phyloP scores from a whole-genome alignment of 2,113 vertebrate genomes.

The Manacus vitellinus region DNA sequence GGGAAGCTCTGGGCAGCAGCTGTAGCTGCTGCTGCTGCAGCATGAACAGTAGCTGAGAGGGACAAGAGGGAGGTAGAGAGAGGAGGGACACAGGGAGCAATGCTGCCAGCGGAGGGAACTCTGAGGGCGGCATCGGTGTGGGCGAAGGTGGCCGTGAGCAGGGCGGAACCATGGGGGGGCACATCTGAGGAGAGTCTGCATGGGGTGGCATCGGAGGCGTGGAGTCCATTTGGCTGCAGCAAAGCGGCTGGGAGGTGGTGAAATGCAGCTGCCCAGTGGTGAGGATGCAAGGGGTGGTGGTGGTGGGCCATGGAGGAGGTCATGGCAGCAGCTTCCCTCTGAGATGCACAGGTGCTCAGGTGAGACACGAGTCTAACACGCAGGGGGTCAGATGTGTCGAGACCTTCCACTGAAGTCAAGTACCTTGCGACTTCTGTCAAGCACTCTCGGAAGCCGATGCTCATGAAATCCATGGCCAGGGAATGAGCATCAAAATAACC shows the following conservation, averaged over 20 bases:
- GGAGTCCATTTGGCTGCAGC: conserved; percentile 81
- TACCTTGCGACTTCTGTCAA: conserved; percentile 89
- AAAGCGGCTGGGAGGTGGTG: conserved; percentile 81
- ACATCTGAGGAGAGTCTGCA: conserved; percentile 79
- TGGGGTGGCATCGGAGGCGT: conserved; percentile 59
- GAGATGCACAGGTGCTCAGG: conserved; percentile 88
- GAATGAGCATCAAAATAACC: conserved; percentile 89
- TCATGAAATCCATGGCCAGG: conserved; percentile 96
- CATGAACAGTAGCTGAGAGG: conserved; percentile 86
- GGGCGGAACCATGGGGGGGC: conserved; percentile 75
- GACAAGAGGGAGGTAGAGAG: conserved; percentile 87
- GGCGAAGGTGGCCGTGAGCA: conserved; percentile 82
- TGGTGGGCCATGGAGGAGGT: conserved; percentile 77
- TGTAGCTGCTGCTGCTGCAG: conserved; percentile 77
- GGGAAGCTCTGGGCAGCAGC: conserved; percentile 85
- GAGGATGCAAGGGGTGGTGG: conserved; percentile 78
- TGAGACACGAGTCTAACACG: conserved; percentile 89
- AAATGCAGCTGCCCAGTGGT: conserved; percentile 85
- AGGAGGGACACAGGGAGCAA: conserved; percentile 79
- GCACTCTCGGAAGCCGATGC: conserved; percentile 94
- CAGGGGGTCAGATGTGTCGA: conserved; percentile 86
- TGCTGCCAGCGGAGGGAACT: conserved; percentile 75
- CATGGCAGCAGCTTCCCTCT: conserved; percentile 87
- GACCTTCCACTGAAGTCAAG: conserved; percentile 87
- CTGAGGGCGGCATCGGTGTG: conserved; percentile 81